Base-by-base conservation (phyloP, 2,113 vertebrate genomes). In the Phasianus colchicus region DNA sequence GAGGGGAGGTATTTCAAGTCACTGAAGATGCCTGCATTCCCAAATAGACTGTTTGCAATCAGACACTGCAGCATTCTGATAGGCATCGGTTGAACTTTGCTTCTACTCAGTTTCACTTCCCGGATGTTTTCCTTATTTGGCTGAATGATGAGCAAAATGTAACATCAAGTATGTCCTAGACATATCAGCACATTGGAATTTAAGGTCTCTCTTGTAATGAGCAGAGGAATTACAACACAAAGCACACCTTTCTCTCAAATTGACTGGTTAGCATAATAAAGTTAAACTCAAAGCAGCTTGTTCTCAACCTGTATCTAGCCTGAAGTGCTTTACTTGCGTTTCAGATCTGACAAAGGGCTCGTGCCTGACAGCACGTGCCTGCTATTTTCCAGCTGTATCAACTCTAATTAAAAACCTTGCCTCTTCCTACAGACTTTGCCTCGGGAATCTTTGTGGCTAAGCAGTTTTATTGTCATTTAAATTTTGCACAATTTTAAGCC, bases 241-340 rank as follows among this genome's bases (percentile, higher is more conserved):
- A 84, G 52, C 54, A 76, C 90, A 93, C 77, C 86, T 90, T 92
- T 82, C 83, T 92, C 78, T 96, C 77, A 88, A 89, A 61, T 17
- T 81, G 69, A 65, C 88, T 94, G 69, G 88, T 96, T 95, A 93
- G 43, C 86, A 86, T 92, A 75, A 94, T 64, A 45, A 86, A 92
- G 77, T 93, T 84, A 86, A 84, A 86, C 50, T 88, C 72, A 86
- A 65, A 88, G 83, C 61, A 81, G n/a, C 32, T 88, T 93, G 65
- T 83, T 96, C 88, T 90, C 80, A 74, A 57, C 65, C 73, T 72
- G 54, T 38, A 80, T 80, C 77, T 95, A 83, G 88, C 93, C 93
- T 38, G 64, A 77, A 95, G 96, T 55, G n/a, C 45, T 92, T 91
- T 79, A 66, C 32, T 90, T 94, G 60, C 92, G 60, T 91, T 92